Conservation (phyloP, 2,888 invertebrate species). For the Mimumesa dahlbomi region DNA sequence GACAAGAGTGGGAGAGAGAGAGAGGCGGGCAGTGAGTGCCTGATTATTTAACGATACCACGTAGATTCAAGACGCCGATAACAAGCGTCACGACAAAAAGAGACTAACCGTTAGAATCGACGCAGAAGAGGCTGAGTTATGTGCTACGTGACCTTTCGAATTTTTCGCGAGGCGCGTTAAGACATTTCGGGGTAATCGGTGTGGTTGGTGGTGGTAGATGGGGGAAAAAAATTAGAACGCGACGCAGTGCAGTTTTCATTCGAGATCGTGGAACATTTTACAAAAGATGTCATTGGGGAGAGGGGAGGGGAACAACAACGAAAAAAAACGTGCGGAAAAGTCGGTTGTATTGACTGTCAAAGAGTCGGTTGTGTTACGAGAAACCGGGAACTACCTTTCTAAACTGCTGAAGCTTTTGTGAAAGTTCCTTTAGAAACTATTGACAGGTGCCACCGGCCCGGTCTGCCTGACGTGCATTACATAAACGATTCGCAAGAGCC, state of each 20-base stretch:
- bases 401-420: slow-evolving; percentile 44
- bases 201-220: no score
- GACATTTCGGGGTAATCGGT: no score
- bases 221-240: no score
- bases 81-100: neutral
- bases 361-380: slow-evolving; percentile 15
- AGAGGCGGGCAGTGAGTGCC: no score
- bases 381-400: slow-evolving; percentile 23
- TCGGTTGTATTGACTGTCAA: slow-evolving; percentile 25
- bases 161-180: no score
- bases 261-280: neutral
- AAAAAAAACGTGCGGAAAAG: slow-evolving; percentile 6
- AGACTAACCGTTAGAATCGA: no score
- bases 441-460: slow-evolving; percentile 56
- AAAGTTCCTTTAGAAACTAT: slow-evolving; percentile 59
- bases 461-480: slow-evolving; percentile 50
- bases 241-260: neutral
- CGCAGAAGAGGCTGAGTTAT: no score
- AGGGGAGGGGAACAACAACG: neutral
- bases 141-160: no score
- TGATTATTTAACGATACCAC: neutral
- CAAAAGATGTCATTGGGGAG: slow-evolving; percentile 6
- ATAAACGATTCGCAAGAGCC: slow-evolving; percentile 50
- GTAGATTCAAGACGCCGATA: neutral
- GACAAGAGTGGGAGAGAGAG: neutral